phyloP scores from a whole-genome alignment of 2,888 invertebrate species.

The Darwinula stevensoni region DNA sequence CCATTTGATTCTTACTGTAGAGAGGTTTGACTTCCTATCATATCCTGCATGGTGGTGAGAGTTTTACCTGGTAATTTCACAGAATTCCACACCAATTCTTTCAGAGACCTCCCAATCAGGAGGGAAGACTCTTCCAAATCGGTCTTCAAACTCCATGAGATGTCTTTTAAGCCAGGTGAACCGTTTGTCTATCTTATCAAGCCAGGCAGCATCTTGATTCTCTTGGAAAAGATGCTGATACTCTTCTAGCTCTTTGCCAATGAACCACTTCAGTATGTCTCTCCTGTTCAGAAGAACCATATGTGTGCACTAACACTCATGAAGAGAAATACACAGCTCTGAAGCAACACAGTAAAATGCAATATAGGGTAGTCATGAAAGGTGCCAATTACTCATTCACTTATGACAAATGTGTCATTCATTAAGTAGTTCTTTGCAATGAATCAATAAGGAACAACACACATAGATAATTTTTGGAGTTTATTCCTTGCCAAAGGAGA shows the following conservation, averaged over 20 bases:
- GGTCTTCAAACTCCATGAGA: slow-evolving; percentile 74
- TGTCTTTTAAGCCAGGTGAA: slow-evolving; percentile 81
- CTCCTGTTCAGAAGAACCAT: too few species aligned
- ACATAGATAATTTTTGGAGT: too few species aligned
- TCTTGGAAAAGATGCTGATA: slow-evolving; percentile 77
- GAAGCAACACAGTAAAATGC: background rate
- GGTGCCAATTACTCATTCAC: too few species aligned
- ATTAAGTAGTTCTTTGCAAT: too few species aligned
- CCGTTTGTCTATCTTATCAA: slow-evolving; percentile 72
- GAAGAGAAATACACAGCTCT: slow-evolving; percentile 5
- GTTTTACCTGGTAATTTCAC: slow-evolving; percentile 31
- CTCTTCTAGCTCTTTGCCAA: slow-evolving; percentile 54
- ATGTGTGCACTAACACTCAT: slow-evolving; percentile 3
- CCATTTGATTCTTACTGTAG: too few species aligned
- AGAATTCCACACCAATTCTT: slow-evolving; percentile 66
- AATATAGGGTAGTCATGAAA: too few species aligned
- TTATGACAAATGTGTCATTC: too few species aligned
- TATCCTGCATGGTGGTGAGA: too few species aligned
- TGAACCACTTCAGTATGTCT: slow-evolving; percentile 70
- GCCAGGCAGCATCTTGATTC: slow-evolving; percentile 86
- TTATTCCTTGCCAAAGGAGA: too few species aligned
- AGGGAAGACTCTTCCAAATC: slow-evolving; percentile 61
- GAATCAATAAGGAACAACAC: too few species aligned
- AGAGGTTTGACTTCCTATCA: too few species aligned
- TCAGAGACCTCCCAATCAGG: slow-evolving; percentile 79